Evolutionary conservation across 2,113 vertebrate genomes (phyloP).

Genomic region (Barbus barbus): DNA sequence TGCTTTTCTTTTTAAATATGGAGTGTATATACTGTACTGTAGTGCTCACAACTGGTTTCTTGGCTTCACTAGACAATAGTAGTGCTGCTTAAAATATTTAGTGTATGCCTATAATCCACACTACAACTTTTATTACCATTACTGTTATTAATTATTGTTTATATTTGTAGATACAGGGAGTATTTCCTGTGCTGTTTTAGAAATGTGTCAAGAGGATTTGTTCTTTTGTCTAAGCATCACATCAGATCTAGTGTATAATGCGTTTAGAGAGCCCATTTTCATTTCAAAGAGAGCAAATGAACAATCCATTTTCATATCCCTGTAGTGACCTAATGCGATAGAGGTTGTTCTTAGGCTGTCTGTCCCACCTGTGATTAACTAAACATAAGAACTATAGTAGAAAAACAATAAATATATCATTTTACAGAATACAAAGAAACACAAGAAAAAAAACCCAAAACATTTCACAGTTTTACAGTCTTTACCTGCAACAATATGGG

Average conservation of each 20-base stretch:
- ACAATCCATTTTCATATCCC: neutral
- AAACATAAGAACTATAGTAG: slow-evolving; percentile 32
- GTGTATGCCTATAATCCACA: neutral
- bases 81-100: neutral
- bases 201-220: neutral
- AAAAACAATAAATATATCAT: slow-evolving; percentile 47
- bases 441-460: neutral
- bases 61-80: neutral
- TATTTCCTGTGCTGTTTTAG: neutral
- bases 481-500: slow-evolving; percentile 24
- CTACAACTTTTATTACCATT: neutral
- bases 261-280: neutral
- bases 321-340: neutral
- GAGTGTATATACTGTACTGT: slow-evolving; percentile 13
- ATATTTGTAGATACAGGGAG: neutral
- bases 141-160: neutral
- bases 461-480: slow-evolving; percentile 40
- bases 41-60: neutral
- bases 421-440: slow-evolving; percentile 6
- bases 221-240: neutral
- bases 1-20: neutral
- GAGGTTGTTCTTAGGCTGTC: slow-evolving; percentile 20
- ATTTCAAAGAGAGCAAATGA: neutral
- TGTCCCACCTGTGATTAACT: neutral
- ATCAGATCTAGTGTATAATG: neutral